phyloP scores from a whole-genome alignment of 2,797 vertebrate species.

The Girardinus metallicus region DNA sequence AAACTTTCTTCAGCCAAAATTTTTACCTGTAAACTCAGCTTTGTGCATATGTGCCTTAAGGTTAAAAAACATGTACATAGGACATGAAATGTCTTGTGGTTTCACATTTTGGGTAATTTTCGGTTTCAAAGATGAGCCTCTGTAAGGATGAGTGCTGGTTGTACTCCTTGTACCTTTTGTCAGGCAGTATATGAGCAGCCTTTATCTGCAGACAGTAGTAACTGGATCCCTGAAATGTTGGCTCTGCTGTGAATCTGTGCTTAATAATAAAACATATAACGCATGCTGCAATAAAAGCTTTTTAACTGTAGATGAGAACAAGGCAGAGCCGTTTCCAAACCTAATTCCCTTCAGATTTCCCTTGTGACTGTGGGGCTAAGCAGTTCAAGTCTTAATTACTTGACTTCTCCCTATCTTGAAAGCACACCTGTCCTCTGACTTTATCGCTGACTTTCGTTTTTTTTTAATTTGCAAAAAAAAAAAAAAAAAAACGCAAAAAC shows the following conservation, averaged over 20 bases:
- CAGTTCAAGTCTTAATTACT: conserved; percentile 78
- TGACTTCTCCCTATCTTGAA: conserved; percentile 77
- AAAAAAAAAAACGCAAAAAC: conserved; percentile 31
- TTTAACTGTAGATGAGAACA: conserved; percentile 68
- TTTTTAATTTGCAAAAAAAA: conserved; percentile 23
- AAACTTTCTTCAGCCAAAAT: neutral
- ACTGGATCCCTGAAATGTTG: conserved; percentile 14
- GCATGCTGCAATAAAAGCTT: conserved; percentile 71
- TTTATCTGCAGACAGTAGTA: conserved; percentile 14
- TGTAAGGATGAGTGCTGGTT: neutral
- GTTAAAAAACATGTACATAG: neutral
- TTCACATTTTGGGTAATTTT: neutral
- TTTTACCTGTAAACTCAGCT: neutral
- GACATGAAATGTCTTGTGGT: neutral
- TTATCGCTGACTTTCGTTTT: conserved; percentile 70
- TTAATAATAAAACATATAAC: conserved; percentile 73
- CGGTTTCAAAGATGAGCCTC: too few species aligned
- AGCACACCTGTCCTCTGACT: conserved; percentile 74
- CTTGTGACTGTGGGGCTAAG: conserved; percentile 71
- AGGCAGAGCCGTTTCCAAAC: conserved; percentile 78
- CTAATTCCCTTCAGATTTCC: conserved; percentile 83
- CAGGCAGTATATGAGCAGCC: neutral
- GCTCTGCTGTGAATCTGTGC: conserved; percentile 55
- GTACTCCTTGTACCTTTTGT: conserved; percentile 1
- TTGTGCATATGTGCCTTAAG: neutral